Percentiles rank a stretch among this genome's conserved stretches.
Conservation (phyloP, 2,797 vertebrate genomes). For the Rhynchonycteris naso region DNA sequence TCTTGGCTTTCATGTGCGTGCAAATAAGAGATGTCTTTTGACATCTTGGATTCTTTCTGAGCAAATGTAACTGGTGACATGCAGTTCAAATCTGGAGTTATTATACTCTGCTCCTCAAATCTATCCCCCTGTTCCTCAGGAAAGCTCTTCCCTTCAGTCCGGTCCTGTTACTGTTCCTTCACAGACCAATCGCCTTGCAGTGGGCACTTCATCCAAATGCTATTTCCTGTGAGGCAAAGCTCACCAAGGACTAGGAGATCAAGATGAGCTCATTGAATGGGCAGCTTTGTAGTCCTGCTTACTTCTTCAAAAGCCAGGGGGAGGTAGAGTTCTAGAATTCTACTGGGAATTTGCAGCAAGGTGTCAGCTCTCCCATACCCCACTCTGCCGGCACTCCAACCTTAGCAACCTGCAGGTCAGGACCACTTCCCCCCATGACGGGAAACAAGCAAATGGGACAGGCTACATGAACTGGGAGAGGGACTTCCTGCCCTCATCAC, state of each 20-base stretch:
- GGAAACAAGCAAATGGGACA: not conserved
- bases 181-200: not conserved
- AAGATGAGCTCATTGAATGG: not conserved
- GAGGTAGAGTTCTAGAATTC: not conserved
- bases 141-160: not conserved
- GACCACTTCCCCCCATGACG: conserved; percentile 13
- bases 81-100: not conserved
- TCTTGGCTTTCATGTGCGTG: not conserved
- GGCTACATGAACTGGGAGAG: not conserved
- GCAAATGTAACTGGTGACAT: not conserved
- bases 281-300: not conserved
- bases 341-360: not conserved
- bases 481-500: not conserved
- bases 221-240: not conserved
- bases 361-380: not conserved
- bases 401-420: not conserved
- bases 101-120: not conserved
- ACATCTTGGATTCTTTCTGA: not conserved
- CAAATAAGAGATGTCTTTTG: not conserved
- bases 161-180: not conserved
- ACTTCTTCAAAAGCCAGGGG: not conserved
- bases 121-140: not conserved
- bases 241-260: not conserved
- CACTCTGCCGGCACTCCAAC: not conserved
- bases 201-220: not conserved